Evolutionary conservation across 2,113 vertebrate species (phyloP).

Genomic region (Coptodon rendalli): DNA sequence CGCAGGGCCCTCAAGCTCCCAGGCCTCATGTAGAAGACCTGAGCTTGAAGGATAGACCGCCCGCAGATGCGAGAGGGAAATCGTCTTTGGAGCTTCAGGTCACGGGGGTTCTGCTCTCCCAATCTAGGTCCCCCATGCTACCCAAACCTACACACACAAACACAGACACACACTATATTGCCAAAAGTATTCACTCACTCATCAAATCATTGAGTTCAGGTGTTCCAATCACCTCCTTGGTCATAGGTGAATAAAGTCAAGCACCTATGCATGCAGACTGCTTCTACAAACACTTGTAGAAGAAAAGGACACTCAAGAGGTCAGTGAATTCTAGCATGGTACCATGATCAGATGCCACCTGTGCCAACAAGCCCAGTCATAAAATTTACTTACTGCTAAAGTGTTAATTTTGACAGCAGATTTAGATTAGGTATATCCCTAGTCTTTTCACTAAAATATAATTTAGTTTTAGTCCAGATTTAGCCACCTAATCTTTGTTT

Average conservation of each 20-base stretch:
- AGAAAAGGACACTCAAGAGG: neutral
- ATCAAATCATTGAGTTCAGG: neutral
- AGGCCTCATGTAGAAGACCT: neutral
- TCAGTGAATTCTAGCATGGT: neutral
- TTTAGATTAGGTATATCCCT: neutral
- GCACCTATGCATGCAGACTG: neutral
- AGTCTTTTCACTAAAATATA: neutral
- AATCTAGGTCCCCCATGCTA: neutral
- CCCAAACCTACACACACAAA: neutral
- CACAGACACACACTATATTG: neutral
- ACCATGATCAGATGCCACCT: neutral
- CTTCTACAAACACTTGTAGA: neutral
- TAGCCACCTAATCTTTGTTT: neutral
- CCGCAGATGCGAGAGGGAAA: neutral
- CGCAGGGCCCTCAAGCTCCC: neutral
- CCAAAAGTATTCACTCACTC: neutral
- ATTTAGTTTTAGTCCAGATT: neutral
- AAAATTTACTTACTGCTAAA: neutral
- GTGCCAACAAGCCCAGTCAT: neutral
- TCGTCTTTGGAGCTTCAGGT: neutral
- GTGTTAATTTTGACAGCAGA: neutral
- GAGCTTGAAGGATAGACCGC: neutral
- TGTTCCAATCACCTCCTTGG: neutral
- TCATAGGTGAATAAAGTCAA: neutral
- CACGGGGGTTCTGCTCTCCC: neutral